Percentiles rank a stretch among this genome's conserved stretches.
Conservation (phyloP, 92 coral and sea anemone genomes). For the Porites divaricata region DNA sequence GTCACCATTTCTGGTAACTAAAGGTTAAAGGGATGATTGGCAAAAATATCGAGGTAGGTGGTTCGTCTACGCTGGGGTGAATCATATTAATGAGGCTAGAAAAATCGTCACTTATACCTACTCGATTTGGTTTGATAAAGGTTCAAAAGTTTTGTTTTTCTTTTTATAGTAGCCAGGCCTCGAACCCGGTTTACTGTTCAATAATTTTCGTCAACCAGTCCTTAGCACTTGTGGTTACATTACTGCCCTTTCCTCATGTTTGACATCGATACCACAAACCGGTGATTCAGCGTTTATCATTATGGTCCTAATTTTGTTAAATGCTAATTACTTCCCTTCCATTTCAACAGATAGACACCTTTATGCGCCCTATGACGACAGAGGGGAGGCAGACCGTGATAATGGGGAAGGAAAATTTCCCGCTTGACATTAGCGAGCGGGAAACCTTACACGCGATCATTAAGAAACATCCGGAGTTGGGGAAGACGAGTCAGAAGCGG, state of each 20-base stretch:
- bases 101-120: slow-evolving; percentile 8
- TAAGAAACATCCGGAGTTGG: slow-evolving; percentile 29
- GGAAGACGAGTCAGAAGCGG: slow-evolving; percentile 31
- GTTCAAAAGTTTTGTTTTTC: not conserved
- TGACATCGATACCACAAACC: slow-evolving; percentile 16
- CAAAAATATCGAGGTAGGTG: slow-evolving; percentile 14
- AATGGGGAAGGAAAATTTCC: slow-evolving; percentile 48
- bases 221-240: slow-evolving; percentile 22
- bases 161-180: slow-evolving; percentile 1
- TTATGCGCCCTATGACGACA: slow-evolving; percentile 37
- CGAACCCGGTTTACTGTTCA: slow-evolving; percentile 1
- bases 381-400: slow-evolving; percentile 40
- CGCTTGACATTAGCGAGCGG: slow-evolving; percentile 35
- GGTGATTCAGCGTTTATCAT: not conserved
- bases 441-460: slow-evolving; percentile 16
- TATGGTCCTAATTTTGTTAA: slow-evolving; percentile 5
- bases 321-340: slow-evolving; percentile 24
- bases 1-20: not conserved
- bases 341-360: slow-evolving; percentile 35
- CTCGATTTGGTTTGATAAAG: slow-evolving; percentile 3
- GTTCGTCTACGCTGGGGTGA: slow-evolving; percentile 23
- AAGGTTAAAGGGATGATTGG: not conserved
- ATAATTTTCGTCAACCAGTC: not conserved
- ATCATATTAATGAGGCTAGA: slow-evolving; percentile 8
- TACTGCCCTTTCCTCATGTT: slow-evolving; percentile 1